These are phyloP conservation scores for Bryconaethiops microstoma DNA, from an alignment of 2,797 vertebrate genomes.

Conservation along the genomic window DNA sequence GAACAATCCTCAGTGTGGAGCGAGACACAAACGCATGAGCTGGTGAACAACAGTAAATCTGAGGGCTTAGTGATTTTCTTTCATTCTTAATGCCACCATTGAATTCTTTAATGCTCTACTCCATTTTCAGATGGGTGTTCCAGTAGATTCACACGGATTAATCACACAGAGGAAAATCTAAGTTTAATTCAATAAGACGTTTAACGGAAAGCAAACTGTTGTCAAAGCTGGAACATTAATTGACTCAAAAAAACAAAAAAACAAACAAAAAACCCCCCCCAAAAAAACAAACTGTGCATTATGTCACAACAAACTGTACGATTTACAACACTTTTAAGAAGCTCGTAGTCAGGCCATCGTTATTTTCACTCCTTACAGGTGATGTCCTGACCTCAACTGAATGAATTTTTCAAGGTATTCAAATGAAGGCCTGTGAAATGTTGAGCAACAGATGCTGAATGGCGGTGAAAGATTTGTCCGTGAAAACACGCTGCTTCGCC, in stretches of 20 bases:
- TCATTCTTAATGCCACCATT: conserved; percentile 15
- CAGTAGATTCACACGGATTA: conserved; percentile 35
- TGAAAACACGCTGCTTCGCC: conserved; percentile 23
- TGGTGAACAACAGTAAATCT: neutral
- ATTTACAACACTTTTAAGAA: conserved; percentile 36
- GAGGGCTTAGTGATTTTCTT: neutral
- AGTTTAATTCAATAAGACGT: conserved; percentile 28
- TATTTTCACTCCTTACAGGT: conserved; percentile 15
- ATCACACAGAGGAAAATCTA: conserved; percentile 33
- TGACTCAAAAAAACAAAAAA: neutral
- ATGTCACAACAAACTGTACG: too few species aligned
- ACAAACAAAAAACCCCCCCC: neutral
- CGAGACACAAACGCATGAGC: neutral
- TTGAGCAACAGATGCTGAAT: conserved; percentile 42
- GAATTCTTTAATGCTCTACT: conserved; percentile 1
- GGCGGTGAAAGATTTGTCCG: conserved; percentile 45
- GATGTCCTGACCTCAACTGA: conserved; percentile 16
- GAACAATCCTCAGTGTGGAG: conserved; percentile 9
- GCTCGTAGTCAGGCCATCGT: conserved; percentile 10
- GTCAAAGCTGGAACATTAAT: conserved; percentile 23
- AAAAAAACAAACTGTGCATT: conserved; percentile 18
- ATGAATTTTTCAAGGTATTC: conserved; percentile 36
- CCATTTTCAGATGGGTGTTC: neutral
- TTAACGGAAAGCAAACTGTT: conserved; percentile 24
- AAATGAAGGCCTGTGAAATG: conserved; percentile 47